Percentiles rank a stretch among this genome's conserved stretches.
phyloP scores from a whole-genome alignment of 2,113 vertebrate species.

The Cromileptes altivelis region DNA sequence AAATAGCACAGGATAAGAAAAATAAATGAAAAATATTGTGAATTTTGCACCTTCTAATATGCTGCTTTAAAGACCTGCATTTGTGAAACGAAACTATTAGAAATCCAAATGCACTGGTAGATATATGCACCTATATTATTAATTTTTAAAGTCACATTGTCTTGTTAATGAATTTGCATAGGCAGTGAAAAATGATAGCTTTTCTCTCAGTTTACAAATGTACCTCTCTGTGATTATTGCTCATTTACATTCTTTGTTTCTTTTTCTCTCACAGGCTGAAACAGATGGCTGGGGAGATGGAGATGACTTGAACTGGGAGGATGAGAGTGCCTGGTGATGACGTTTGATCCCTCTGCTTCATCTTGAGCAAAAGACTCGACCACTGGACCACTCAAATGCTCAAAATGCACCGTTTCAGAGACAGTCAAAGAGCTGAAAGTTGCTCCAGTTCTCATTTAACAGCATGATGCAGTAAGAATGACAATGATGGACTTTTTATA shows the following conservation, averaged over 20 bases:
- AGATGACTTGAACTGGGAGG: constrained; percentile 94
- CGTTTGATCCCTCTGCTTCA: constrained; percentile 12
- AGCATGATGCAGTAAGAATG: constrained; percentile 33
- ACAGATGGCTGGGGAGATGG: constrained; percentile 92
- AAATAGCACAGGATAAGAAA: too few relatives aligned
- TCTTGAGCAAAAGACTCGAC: constrained; percentile 41
- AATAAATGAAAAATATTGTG: too few relatives aligned
- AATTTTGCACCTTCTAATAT: too few relatives aligned
- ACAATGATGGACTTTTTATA: constrained; percentile 15
- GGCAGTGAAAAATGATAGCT: not conserved
- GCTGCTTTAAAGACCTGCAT: too few relatives aligned
- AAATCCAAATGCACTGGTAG: too few relatives aligned
- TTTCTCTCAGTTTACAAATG: not conserved
- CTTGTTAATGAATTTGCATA: not conserved
- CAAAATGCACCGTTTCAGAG: constrained; percentile 14
- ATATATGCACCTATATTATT: too few relatives aligned
- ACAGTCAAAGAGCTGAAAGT: constrained; percentile 4
- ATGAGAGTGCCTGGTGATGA: constrained; percentile 89
- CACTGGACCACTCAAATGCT: constrained; percentile 45
- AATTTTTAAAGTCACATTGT: not conserved
- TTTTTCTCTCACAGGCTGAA: constrained; percentile 85
- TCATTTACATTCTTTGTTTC: not conserved
- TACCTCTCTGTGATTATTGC: not conserved
- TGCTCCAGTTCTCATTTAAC: constrained; percentile 17
- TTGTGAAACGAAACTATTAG: too few relatives aligned